phyloP scores from a whole-genome alignment of 2,797 vertebrate species.

The Pangasius krempfi region DNA sequence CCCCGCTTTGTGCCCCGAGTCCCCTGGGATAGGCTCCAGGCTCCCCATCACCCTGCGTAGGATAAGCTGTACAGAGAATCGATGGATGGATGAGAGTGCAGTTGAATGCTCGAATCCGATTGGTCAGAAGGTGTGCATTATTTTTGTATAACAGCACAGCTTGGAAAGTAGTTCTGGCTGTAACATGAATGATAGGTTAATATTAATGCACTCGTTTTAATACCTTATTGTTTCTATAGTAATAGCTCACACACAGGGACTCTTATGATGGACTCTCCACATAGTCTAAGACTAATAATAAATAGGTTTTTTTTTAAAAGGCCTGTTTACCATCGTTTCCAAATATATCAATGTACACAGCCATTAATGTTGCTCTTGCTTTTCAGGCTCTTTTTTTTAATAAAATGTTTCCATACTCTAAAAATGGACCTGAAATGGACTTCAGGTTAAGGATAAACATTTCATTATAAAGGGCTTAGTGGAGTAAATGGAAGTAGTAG shows the following conservation, averaged over 20 bases:
- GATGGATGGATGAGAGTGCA: no score
- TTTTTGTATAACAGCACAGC: neutral
- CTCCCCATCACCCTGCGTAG: no score
- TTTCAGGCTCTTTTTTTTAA: neutral
- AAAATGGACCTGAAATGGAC: constrained; percentile 21
- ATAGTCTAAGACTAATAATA: neutral
- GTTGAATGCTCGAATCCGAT: neutral
- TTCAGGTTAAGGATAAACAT: constrained; percentile 24
- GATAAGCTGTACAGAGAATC: no score
- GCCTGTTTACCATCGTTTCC: constrained; percentile 36
- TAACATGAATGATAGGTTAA: neutral
- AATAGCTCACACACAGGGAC: neutral
- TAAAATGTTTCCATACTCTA: constrained; percentile 32
- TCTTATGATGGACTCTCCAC: neutral
- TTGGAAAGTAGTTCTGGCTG: neutral
- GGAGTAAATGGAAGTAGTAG: constrained; percentile 30
- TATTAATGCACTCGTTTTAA: neutral
- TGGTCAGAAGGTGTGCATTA: neutral
- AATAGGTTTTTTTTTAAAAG: neutral
- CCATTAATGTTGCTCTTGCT: constrained; percentile 32
- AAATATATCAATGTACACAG: constrained; percentile 44
- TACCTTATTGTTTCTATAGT: neutral
- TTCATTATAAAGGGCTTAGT: constrained; percentile 20
- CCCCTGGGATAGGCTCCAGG: no score
- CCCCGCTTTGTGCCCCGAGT: no score